These are phyloP conservation scores for Melinaea menophilus DNA, from an alignment of 2,888 invertebrate species.

Conservation along the genomic window DNA sequence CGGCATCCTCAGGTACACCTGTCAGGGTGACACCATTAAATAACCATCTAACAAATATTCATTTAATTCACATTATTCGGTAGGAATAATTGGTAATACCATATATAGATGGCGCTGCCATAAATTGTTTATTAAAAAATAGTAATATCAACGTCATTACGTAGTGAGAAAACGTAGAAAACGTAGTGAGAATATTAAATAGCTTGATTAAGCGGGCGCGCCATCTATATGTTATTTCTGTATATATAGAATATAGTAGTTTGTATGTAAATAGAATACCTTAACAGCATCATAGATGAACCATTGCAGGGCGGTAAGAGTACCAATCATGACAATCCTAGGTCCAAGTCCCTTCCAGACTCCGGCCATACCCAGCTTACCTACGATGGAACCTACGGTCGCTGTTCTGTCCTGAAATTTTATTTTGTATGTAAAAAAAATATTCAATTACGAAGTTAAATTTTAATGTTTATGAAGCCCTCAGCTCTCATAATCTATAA, in stretches of 20 bases:
- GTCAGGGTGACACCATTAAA: slow-evolving; percentile 7
- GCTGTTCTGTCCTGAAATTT: slow-evolving; percentile 65
- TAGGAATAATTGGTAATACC: slow-evolving; percentile 67
- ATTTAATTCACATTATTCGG: slow-evolving; percentile 38
- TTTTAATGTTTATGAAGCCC: slow-evolving; percentile 38
- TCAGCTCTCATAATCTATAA: slow-evolving; percentile 67
- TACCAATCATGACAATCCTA: slow-evolving; percentile 98
- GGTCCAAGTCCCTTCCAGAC: slow-evolving; percentile 94
- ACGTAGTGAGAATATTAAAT: too few relatives aligned
- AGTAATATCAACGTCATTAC: too few relatives aligned
- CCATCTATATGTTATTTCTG: too few relatives aligned
- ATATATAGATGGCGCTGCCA: not conserved
- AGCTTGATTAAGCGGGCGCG: too few relatives aligned
- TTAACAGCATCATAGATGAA: slow-evolving; percentile 98
- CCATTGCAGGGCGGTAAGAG: slow-evolving; percentile 96
- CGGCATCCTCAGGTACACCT: slow-evolving; percentile 88
- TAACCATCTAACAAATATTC: too few relatives aligned
- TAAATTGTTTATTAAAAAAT: too few relatives aligned
- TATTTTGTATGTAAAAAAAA: too few relatives aligned
- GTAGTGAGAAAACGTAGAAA: too few relatives aligned
- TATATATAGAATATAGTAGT: too few relatives aligned
- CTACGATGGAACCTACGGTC: slow-evolving; percentile 67
- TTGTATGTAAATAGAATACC: slow-evolving; percentile 60
- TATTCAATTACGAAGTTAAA: too few relatives aligned
- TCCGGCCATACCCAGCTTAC: slow-evolving; percentile 75